Percentiles rank a stretch among this genome's conserved stretches.
These are phyloP conservation scores for Petromus typicus DNA, from an alignment of 2,113 vertebrate species.

Conservation along the genomic window DNA sequence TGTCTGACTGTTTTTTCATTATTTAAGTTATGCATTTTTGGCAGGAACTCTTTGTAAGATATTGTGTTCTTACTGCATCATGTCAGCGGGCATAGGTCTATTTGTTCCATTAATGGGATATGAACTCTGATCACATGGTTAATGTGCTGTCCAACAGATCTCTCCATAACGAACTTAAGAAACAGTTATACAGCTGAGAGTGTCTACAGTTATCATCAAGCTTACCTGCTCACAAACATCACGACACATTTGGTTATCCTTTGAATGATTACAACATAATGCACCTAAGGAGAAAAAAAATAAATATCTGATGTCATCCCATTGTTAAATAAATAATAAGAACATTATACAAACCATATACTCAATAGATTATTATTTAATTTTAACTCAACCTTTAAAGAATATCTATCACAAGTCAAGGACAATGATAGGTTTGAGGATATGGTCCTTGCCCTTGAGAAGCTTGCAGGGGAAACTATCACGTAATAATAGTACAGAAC, in stretches of 20 bases:
- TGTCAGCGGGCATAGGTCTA: background rate
- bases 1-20: background rate
- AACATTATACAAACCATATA: background rate
- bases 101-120: background rate
- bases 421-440: background rate
- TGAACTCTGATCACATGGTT: constrained; percentile 16
- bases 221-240: constrained; percentile 98
- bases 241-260: constrained; percentile 92
- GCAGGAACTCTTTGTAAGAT: background rate
- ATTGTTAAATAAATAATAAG: constrained; percentile 34
- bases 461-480: background rate
- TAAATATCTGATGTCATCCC: constrained; percentile 4
- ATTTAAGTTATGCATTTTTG: background rate
- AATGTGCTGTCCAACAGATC: background rate
- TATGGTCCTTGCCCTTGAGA: background rate
- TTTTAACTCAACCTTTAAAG: constrained; percentile 48
- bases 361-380: background rate
- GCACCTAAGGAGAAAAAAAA: constrained; percentile 88
- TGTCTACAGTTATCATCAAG: constrained; percentile 5
- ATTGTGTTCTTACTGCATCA: background rate
- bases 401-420: constrained; percentile 14
- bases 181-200: background rate
- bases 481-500: constrained; percentile 7
- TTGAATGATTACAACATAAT: constrained; percentile 95
- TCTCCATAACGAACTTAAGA: constrained; percentile 42